Evolutionary conservation across 2,113 vertebrate genomes (phyloP).

Genomic region (Synodontis membranacea): DNA sequence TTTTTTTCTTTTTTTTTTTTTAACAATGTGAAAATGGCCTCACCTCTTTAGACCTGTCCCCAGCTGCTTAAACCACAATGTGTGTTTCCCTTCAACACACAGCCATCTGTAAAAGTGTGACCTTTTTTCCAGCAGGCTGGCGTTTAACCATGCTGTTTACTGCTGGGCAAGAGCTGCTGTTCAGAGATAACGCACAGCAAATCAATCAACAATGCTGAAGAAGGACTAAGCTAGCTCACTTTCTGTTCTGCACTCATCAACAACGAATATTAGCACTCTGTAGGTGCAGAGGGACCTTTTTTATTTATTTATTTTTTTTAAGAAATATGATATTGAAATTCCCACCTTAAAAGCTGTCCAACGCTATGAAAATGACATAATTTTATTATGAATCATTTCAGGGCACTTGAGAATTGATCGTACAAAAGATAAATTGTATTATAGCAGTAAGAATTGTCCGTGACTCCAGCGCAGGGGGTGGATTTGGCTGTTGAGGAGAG

Average conservation of each 20-base stretch:
- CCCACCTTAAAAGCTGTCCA: not conserved
- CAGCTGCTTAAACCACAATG: not conserved
- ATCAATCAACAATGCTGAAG: not conserved
- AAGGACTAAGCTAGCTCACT: not conserved
- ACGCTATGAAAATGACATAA: not conserved
- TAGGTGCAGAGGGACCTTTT: not conserved
- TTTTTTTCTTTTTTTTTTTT: not conserved
- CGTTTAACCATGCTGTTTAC: not conserved
- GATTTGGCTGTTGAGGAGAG: not conserved
- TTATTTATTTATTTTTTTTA: too few species aligned
- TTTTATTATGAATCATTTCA: not conserved
- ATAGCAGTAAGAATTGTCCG: too few species aligned
- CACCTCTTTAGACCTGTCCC: not conserved
- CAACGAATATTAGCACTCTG: not conserved
- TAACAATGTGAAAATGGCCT: slow-evolving; percentile 1
- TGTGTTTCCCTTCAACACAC: not conserved
- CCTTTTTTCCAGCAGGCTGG: not conserved
- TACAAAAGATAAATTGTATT: not conserved
- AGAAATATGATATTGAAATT: not conserved
- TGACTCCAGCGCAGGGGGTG: not conserved
- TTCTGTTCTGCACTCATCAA: not conserved
- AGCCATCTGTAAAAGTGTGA: not conserved
- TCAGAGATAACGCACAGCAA: not conserved
- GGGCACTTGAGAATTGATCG: not conserved
- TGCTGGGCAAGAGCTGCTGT: not conserved